A percentile compares a stretch with the other conserved stretches of the same genome.
These are phyloP conservation scores for Gallinago paraguaiae DNA, from an alignment of 2,113 vertebrate genomes.

Conservation along the genomic window DNA sequence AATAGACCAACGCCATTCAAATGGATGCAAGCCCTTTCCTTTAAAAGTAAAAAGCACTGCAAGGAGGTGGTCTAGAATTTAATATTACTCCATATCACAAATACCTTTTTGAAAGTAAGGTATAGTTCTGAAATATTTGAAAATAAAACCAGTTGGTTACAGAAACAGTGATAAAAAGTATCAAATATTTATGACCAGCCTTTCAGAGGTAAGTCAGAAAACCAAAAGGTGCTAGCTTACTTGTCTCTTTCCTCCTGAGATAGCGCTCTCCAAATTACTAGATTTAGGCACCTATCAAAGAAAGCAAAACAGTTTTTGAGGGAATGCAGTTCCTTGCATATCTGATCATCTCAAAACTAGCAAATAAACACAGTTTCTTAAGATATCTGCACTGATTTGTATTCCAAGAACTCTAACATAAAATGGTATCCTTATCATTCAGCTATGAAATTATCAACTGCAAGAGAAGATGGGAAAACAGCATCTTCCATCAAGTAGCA, in stretches of 20 bases:
- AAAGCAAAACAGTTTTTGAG: slow-evolving; percentile 26
- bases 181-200: not conserved
- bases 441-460: slow-evolving; percentile 40
- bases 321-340: not conserved
- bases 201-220: not conserved
- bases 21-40: not conserved
- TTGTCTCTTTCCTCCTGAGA: slow-evolving; percentile 80
- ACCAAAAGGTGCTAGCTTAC: slow-evolving; percentile 64
- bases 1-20: not conserved
- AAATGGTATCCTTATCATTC: not conserved
- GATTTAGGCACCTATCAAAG: slow-evolving; percentile 77
- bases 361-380: slow-evolving; percentile 18
- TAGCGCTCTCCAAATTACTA: slow-evolving; percentile 78
- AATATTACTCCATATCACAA: not conserved
- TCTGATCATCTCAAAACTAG: not conserved
- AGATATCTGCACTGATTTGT: slow-evolving; percentile 21
- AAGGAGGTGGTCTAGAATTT: not conserved
- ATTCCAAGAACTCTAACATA: slow-evolving; percentile 4
- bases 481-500: slow-evolving; percentile 9
- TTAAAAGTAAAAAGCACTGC: not conserved
- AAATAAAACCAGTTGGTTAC: not conserved
- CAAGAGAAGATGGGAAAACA: slow-evolving; percentile 12
- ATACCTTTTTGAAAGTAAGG: not conserved
- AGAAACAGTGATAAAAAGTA: not conserved
- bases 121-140: not conserved